phyloP scores from a whole-genome alignment of 2,888 invertebrate species.

The Anorthoa munda region DNA sequence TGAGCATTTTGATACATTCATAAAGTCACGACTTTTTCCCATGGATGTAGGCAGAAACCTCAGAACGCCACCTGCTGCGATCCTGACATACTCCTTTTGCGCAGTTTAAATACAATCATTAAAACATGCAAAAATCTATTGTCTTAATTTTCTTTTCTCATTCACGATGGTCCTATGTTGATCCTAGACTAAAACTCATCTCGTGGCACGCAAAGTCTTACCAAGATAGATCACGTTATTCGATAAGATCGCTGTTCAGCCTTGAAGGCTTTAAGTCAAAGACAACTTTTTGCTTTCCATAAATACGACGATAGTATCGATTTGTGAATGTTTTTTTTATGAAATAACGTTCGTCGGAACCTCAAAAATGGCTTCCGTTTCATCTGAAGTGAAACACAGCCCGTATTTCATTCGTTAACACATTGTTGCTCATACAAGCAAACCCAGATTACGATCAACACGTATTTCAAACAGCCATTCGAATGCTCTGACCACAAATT shows the following conservation, averaged over 20 bases:
- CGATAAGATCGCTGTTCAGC: constrained; percentile 25
- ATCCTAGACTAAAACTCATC: constrained; percentile 14
- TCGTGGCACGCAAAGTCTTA: not conserved
- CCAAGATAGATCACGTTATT: constrained; percentile 43
- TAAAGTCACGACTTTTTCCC: no score
- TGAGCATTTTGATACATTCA: not conserved
- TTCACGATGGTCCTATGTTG: constrained; percentile 1
- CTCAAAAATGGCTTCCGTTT: not conserved
- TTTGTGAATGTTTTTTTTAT: not conserved
- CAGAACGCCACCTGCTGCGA: no score
- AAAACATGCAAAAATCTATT: not conserved
- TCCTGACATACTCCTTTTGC: no score
- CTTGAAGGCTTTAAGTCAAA: constrained; percentile 19
- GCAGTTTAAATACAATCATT: not conserved
- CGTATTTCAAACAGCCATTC: constrained; percentile 39
- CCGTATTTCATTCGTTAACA: constrained; percentile 16
- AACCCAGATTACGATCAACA: constrained; percentile 28
- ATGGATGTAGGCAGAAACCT: no score
- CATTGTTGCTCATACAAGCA: constrained; percentile 25
- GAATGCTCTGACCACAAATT: constrained; percentile 33
- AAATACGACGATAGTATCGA: not conserved
- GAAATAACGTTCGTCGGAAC: not conserved
- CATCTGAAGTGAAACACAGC: not conserved
- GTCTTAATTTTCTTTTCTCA: not conserved
- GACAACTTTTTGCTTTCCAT: constrained; percentile 15